Evolutionary conservation across 2,888 invertebrate species (phyloP), one percentile per base, ranked within the genome.

Genomic region (Rhaphigaster nebulosa): DNA sequence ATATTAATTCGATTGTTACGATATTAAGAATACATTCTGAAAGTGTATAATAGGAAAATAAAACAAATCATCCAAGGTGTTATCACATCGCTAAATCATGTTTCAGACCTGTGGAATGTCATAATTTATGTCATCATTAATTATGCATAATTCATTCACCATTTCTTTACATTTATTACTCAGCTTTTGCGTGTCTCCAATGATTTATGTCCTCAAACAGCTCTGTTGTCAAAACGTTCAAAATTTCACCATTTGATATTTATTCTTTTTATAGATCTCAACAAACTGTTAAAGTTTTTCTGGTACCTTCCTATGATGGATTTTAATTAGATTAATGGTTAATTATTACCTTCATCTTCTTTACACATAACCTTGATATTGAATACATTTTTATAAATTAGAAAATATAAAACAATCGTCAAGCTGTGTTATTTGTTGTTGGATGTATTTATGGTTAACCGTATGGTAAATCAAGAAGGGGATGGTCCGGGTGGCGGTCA

Each of bases 121-220:
- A 76, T 76, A 76, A 76, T 76, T 76, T 76, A 76, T 70, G 34
- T 18, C 10, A 20, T 76, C 70, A 20, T 76, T 76, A 38, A 76
- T 76, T 76, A 38, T 38, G 38, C 70, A 38, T 38, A 20, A 76
- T 76, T 76, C 8, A 38, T 5, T 34, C 34, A 34, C 70, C 34
- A 20, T 38, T 38, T 34, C 38, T 76, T 76, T 70, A 70, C 70
- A 70, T 70, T 70, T 70, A 70, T 70, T 70, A 70, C 34, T 18
- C 34, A 18, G 70, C 18, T 70, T 34, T 70, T 70, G 34, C 70
- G 20, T 70, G 18, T 26, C 70, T 20, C 20, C 23, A 70, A 2
- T 38, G 60, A 70, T 70, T 70, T 70, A 70, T 70, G 8, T 20
- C 34, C 8, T 18, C 18, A 4, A 70, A 70, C 34, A 70, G 0